These are phyloP conservation scores for Metallyticus violacea DNA, from an alignment of 2,888 invertebrate species.

Conservation along the genomic window DNA sequence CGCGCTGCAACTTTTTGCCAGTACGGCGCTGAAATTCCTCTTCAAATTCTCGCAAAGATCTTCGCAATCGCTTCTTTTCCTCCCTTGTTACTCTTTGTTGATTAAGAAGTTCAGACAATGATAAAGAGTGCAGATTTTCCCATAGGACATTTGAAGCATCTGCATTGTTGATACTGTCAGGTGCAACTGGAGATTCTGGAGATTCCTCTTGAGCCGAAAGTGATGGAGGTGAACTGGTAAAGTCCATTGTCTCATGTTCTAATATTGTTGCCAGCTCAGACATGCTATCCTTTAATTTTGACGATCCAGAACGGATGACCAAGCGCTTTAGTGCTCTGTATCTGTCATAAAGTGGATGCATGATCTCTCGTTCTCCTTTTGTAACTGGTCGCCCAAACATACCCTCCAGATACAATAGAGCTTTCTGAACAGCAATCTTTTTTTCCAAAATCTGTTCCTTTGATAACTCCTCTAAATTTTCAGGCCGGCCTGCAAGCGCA, in stretches of 20 bases:
- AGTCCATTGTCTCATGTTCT: slow-evolving; percentile 89
- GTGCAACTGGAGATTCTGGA: neutral
- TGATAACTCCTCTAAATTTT: slow-evolving; percentile 68
- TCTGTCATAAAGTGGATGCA: slow-evolving; percentile 85
- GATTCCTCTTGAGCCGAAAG: slow-evolving; percentile 34
- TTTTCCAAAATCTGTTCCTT: slow-evolving; percentile 82
- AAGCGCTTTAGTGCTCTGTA: slow-evolving; percentile 87
- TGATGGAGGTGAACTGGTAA: slow-evolving; percentile 64
- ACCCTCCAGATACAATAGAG: slow-evolving; percentile 82
- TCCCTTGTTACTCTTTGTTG: slow-evolving; percentile 67
- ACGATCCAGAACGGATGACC: slow-evolving; percentile 60
- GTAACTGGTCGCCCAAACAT: slow-evolving; percentile 83
- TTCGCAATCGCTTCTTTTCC: slow-evolving; percentile 77
- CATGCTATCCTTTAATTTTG: slow-evolving; percentile 50
- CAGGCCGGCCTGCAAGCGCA: slow-evolving; percentile 52
- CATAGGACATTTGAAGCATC: slow-evolving; percentile 36
- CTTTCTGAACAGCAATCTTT: slow-evolving; percentile 87
- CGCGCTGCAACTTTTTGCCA: slow-evolving; percentile 79
- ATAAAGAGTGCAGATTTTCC: slow-evolving; percentile 52
- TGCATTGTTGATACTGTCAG: neutral
- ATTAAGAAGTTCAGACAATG: slow-evolving; percentile 63
- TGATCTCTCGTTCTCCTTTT: slow-evolving; percentile 80
- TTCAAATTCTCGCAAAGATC: slow-evolving; percentile 82
- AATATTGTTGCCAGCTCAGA: slow-evolving; percentile 89
- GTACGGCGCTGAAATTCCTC: slow-evolving; percentile 76